Evolutionary conservation across 2,797 vertebrate species (phyloP), one percentile per base, ranked within the genome.

Genomic region (Oreonectes daqikongensis): DNA sequence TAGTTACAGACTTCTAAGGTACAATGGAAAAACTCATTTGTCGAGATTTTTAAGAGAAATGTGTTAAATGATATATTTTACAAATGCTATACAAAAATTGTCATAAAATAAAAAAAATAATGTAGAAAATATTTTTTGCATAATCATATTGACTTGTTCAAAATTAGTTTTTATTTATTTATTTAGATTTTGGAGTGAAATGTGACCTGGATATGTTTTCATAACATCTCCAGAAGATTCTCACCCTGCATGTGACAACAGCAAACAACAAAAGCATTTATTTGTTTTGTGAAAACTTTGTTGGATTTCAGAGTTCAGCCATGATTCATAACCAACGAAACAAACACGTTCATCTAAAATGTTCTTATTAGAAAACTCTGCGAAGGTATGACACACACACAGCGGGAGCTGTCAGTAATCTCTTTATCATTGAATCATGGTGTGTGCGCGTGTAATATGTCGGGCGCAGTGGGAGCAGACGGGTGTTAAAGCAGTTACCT

Each of bases 401-500:
- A 17, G 38, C 59, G 64, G 61, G 76, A 69, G 63, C 77, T 77
- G 79, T 73, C 75, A 75, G 78, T 75, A 75, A 66, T 52, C 40
- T 78, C 79, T 75, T 71, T 76, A 78, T 60, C 74, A 68, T 74
- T 81, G 82, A 81, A 64, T 76, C 69, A 60, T 81, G 38, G 69
- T 20, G 69, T 50, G 35, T 65, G 50, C 15, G 50, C 53, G 76
- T 72, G 69, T 71, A 65, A 69, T 70, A 63, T 55, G 73, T 60
- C 1, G 55, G 59, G 68, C 64, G 18, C 59, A 71, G 74, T 66
- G 79, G 68, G 74, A 81, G 79, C 65, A 72, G 79, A 96, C 95
- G 95, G 95, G 95, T 95, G 95, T 94, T 95, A 96, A 98, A 97
- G 95, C 94, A 92, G 95, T 96, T 98, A 99, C 97, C 96, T 99